Percentiles rank a stretch among this genome's conserved stretches.
Evolutionary conservation across 2,113 vertebrate species (phyloP).

Genomic region (Planiliza haematocheilus): DNA sequence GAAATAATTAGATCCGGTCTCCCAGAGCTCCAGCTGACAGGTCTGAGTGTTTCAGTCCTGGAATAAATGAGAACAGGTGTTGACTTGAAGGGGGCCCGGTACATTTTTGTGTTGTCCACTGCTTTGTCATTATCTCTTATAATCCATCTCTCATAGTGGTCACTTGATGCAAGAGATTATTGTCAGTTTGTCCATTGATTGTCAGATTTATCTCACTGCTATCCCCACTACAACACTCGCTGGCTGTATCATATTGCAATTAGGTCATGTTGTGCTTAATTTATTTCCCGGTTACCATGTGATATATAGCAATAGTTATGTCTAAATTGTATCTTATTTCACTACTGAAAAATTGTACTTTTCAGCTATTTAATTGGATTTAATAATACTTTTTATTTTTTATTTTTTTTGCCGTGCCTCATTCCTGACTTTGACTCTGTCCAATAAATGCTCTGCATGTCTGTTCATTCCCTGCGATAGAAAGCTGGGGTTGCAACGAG

Average conservation of each 20-base stretch:
- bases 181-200: neutral
- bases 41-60: slow-evolving; percentile 27
- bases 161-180: too few species aligned
- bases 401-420: too few species aligned
- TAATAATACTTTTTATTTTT: too few species aligned
- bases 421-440: too few species aligned
- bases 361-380: too few species aligned
- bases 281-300: neutral
- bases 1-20: slow-evolving; percentile 71
- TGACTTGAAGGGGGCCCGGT: slow-evolving; percentile 27
- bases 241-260: neutral
- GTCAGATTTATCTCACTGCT: neutral
- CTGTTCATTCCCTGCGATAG: neutral
- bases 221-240: too few species aligned
- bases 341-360: neutral
- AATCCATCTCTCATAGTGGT: slow-evolving; percentile 15
- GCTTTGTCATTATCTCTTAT: neutral
- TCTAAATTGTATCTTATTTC: neutral
- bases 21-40: slow-evolving; percentile 48
- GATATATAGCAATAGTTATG: neutral
- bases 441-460: too few species aligned
- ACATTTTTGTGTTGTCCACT: slow-evolving; percentile 12
- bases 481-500: neutral
- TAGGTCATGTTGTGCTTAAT: neutral
- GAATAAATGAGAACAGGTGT: slow-evolving; percentile 64